A percentile compares a stretch with the other conserved stretches of the same genome.
Evolutionary conservation across 2,797 vertebrate genomes (phyloP).

Genomic region (Harpagifer antarcticus): DNA sequence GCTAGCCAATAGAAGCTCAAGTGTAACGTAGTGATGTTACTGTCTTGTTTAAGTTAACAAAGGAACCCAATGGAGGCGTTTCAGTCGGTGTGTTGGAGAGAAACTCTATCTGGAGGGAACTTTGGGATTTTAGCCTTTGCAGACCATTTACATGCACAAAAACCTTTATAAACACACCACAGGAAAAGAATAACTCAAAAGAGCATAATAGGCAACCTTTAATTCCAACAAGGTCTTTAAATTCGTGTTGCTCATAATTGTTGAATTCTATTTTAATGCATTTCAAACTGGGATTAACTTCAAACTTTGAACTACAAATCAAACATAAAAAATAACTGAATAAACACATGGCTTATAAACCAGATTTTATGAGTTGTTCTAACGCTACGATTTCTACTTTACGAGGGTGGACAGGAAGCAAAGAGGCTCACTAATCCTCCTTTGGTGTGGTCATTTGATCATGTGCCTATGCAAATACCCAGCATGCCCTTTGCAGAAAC

Average conservation of each 20-base stretch:
- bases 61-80: no score
- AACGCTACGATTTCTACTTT: conserved; percentile 16
- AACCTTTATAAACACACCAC: no score
- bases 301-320: not conserved
- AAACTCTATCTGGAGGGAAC: no score
- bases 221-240: no score
- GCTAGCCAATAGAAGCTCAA: no score
- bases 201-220: no score
- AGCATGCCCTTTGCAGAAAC: conserved; percentile 59
- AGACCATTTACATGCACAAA: no score
- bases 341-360: not conserved
- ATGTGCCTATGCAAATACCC: conserved; percentile 71
- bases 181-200: no score
- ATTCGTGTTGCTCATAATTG: not conserved
- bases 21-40: no score
- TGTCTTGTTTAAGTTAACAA: no score
- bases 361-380: conserved; percentile 8
- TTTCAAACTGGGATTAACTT: not conserved
- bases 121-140: no score
- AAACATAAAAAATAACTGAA: not conserved
- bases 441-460: conserved; percentile 64
- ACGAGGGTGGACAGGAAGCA: conserved; percentile 41
- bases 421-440: conserved; percentile 25
- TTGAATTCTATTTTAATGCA: not conserved
- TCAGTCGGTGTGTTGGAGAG: no score